Evolutionary conservation across 2,113 vertebrate genomes (phyloP).

Genomic region (Hippocampus abdominalis): DNA sequence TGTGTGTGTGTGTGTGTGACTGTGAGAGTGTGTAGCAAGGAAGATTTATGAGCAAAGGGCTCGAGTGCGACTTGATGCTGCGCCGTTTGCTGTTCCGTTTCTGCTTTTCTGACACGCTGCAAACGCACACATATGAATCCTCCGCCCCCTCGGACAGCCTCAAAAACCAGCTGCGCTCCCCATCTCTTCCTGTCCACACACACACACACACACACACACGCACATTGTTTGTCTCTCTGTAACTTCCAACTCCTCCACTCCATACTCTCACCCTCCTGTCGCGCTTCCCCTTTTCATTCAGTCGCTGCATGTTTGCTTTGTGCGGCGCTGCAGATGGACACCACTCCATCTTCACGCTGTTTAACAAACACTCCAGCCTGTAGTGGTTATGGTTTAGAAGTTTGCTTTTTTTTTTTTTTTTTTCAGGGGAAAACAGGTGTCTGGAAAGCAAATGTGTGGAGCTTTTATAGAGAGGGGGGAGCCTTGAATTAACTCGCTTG

Average conservation of each 20-base stretch:
- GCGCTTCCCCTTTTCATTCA: slow-evolving; percentile 5
- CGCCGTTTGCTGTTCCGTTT: slow-evolving; percentile 29
- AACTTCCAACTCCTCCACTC: slow-evolving; percentile 10
- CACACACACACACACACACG: slow-evolving; percentile 24
- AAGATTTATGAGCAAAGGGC: slow-evolving; percentile 46
- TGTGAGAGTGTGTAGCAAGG: slow-evolving; percentile 28
- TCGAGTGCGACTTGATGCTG: slow-evolving; percentile 16
- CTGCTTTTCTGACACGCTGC: slow-evolving; percentile 36
- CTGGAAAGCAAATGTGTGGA: neutral
- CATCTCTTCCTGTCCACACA: slow-evolving; percentile 42
- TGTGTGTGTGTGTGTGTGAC: slow-evolving; percentile 7
- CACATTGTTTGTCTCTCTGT: slow-evolving; percentile 7
- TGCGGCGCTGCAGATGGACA: slow-evolving; percentile 4
- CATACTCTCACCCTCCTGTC: slow-evolving; percentile 1
- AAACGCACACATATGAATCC: slow-evolving; percentile 50
- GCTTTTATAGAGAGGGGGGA: neutral
- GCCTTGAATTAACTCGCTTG: neutral
- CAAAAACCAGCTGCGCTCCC: slow-evolving; percentile 62
- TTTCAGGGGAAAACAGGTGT: neutral
- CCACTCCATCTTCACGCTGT: slow-evolving; percentile 13
- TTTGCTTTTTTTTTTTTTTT: neutral
- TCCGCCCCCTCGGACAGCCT: slow-evolving; percentile 58
- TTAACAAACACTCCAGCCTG: slow-evolving; percentile 1
- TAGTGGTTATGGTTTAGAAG: neutral
- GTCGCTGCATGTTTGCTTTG: slow-evolving; percentile 16